Evolutionary conservation across 2,888 invertebrate species (phyloP).

Genomic region (Erebia ligea): DNA sequence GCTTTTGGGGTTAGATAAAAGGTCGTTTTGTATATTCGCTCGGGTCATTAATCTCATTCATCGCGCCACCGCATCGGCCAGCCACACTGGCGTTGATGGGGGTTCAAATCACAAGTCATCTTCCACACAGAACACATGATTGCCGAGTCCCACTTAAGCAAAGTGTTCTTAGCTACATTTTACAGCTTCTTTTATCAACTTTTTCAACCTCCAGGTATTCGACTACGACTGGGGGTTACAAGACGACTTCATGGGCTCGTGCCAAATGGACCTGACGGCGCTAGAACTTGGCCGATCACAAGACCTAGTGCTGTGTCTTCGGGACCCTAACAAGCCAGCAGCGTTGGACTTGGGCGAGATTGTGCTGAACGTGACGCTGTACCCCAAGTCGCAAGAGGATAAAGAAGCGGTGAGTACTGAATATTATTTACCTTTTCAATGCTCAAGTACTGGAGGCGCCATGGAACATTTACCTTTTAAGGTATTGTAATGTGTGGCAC

Average conservation of each 20-base stretch:
- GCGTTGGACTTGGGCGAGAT: slow-evolving; percentile 92
- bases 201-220: slow-evolving; percentile 86
- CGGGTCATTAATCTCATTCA: no score
- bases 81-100: no score
- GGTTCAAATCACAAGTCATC: no score
- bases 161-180: no score
- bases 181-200: not conserved
- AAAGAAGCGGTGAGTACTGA: slow-evolving; percentile 90
- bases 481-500: no score
- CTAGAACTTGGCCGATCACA: slow-evolving; percentile 90
- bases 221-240: slow-evolving; percentile 99
- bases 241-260: slow-evolving; percentile 99
- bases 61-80: no score
- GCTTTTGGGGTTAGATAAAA: no score
- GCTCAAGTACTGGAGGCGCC: not conserved
- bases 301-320: slow-evolving; percentile 91
- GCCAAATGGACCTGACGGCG: slow-evolving; percentile 91
- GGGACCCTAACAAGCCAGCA: slow-evolving; percentile 88
- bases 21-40: no score
- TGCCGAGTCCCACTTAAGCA: no score
- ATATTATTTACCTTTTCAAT: not conserved
- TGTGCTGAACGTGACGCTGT: slow-evolving; percentile 91
- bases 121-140: no score
- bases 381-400: slow-evolving; percentile 96
- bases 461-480: no score